Conservation (phyloP, 2,113 vertebrate genomes). For the Zosterops lateralis region DNA sequence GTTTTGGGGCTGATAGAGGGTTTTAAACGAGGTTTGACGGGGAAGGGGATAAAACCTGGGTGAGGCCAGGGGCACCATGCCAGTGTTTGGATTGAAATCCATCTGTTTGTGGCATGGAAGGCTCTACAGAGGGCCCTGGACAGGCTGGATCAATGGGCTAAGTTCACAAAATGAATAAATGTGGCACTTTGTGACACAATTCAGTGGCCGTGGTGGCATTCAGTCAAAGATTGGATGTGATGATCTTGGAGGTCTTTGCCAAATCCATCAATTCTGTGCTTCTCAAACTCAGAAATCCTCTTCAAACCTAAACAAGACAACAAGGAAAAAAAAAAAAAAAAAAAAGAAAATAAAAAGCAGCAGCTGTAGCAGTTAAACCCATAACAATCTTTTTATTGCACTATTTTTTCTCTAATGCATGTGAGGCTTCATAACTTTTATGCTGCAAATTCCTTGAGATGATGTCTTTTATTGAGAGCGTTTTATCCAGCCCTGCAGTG, state of each 20-base stretch:
- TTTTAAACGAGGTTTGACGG: background rate
- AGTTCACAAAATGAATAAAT: background rate
- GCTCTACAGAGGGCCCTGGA: background rate
- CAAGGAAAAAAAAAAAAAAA: too few relatives aligned
- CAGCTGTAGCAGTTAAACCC: background rate
- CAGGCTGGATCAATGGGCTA: background rate
- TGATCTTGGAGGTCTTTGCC: background rate
- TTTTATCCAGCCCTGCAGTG: background rate
- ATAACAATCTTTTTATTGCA: background rate
- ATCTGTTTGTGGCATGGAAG: background rate
- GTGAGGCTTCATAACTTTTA: background rate
- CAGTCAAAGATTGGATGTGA: accelerated
- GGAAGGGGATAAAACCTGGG: background rate
- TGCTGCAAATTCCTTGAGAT: background rate
- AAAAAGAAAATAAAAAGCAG: background rate
- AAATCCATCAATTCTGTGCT: background rate
- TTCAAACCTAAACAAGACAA: background rate
- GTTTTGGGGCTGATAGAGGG: background rate
- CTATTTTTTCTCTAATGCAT: background rate
- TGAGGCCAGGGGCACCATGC: background rate
- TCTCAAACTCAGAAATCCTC: background rate
- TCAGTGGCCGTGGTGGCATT: background rate
- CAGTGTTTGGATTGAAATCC: background rate
- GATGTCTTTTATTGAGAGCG: background rate
- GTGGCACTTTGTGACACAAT: background rate